phyloP scores from a whole-genome alignment of 2,888 invertebrate genomes.

The Elgonia sp. region DNA sequence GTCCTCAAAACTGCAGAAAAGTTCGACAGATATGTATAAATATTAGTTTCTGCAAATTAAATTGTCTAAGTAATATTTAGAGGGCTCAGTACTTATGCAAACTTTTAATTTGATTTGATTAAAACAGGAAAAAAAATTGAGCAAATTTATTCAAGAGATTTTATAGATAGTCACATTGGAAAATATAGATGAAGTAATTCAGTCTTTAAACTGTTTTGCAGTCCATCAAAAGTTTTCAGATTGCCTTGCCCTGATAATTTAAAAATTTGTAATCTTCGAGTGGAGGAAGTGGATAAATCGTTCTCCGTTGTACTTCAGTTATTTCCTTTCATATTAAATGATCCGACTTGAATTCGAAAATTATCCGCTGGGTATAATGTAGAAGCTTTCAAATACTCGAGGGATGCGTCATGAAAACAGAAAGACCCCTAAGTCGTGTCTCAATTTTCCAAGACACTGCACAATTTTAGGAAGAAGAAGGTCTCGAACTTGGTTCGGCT shows the following conservation, averaged over 20 bases:
- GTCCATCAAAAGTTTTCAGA: neutral
- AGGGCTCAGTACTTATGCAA: too few species aligned
- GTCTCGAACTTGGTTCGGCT: slow-evolving; percentile 42
- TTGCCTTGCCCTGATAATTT: neutral
- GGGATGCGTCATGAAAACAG: slow-evolving; percentile 53
- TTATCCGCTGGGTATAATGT: slow-evolving; percentile 61
- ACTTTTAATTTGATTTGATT: too few species aligned
- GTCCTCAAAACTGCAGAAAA: neutral
- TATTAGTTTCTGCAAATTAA: too few species aligned
- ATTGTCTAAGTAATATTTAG: too few species aligned
- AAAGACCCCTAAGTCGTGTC: slow-evolving; percentile 59
- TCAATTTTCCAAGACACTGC: slow-evolving; percentile 72
- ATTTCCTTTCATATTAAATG: slow-evolving; percentile 43
- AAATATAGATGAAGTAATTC: neutral
- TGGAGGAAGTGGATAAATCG: neutral
- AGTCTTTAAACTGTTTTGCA: neutral
- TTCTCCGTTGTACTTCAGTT: slow-evolving; percentile 14
- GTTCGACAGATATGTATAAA: neutral
- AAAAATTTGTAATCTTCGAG: slow-evolving; percentile 6
- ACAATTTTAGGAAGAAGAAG: slow-evolving; percentile 57
- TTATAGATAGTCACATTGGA: neutral
- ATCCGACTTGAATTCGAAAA: slow-evolving; percentile 53
- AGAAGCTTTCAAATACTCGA: slow-evolving; percentile 60
- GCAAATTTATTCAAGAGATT: too few species aligned
- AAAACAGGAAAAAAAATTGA: too few species aligned